These are phyloP conservation scores for Augiades crinisus DNA, from an alignment of 2,888 invertebrate species.

Conservation along the genomic window DNA sequence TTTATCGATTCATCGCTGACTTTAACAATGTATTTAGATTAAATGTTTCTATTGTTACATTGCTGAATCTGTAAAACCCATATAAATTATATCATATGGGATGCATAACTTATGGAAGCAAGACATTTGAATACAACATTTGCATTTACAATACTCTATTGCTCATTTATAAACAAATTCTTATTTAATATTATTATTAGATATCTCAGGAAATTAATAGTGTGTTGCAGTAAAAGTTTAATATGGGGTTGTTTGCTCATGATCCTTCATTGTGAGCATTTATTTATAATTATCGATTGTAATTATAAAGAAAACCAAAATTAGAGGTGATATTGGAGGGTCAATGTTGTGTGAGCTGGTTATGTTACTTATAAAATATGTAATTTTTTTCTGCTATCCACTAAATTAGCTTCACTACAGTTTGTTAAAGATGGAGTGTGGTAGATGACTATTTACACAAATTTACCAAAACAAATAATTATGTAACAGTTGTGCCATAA, in stretches of 20 bases:
- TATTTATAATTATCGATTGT: too few species aligned
- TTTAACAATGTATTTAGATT: conserved; percentile 27
- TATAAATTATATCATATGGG: neutral
- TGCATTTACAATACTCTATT: conserved; percentile 9
- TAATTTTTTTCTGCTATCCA: neutral
- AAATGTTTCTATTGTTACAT: conserved; percentile 1
- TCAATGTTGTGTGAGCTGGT: conserved; percentile 18
- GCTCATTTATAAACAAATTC: neutral
- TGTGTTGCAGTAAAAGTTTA: conserved; percentile 34
- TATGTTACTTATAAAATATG: neutral
- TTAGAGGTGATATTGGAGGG: conserved; percentile 37
- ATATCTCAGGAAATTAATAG: neutral
- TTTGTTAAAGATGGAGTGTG: neutral
- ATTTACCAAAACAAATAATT: neutral
- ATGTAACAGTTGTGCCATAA: conserved; percentile 22
- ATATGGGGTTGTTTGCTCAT: conserved; percentile 38
- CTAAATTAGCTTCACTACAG: conserved; percentile 29
- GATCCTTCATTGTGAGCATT: conserved; percentile 5
- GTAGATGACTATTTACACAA: neutral
- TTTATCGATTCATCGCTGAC: conserved; percentile 30
- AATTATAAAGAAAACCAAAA: conserved; percentile 35
- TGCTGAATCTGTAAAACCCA: neutral
- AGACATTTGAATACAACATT: conserved; percentile 10
- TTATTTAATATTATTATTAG: neutral
- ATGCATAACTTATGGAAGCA: neutral